A percentile compares a stretch with the other conserved stretches of the same genome.
Conservation (phyloP, 2,888 invertebrate genomes). For the Sphecodes monilicornis region DNA sequence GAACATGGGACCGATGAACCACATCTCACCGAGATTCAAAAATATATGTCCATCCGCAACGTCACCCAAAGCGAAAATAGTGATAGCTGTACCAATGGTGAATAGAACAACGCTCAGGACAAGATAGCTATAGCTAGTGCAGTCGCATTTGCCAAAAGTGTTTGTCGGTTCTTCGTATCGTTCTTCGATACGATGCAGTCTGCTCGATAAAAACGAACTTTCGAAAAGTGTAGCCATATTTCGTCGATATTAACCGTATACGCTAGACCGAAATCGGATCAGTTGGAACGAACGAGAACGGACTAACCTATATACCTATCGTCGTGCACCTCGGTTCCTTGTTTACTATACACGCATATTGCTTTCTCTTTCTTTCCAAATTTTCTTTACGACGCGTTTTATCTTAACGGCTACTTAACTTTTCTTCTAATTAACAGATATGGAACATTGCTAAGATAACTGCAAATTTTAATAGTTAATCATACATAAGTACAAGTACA, state of each 20-base stretch:
- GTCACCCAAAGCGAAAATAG: constrained; percentile 88
- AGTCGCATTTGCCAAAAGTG: constrained; percentile 88
- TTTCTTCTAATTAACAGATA: background rate
- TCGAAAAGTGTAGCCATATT: constrained; percentile 88
- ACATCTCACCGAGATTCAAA: constrained; percentile 88
- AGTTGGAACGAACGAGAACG: constrained; percentile 29
- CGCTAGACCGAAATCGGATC: constrained; percentile 38
- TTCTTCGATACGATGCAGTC: constrained; percentile 87
- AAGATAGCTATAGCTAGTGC: constrained; percentile 88
- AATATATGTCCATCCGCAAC: constrained; percentile 87
- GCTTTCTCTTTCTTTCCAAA: constrained; percentile 33
- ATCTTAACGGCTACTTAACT: background rate
- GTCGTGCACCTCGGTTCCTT: constrained; percentile 24
- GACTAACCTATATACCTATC: constrained; percentile 44
- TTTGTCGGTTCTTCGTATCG: constrained; percentile 86
- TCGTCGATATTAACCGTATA: constrained; percentile 43
- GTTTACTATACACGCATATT: constrained; percentile 2
- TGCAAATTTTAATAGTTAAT: background rate
- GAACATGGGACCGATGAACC: constrained; percentile 89
- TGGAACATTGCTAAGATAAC: background rate
- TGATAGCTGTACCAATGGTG: constrained; percentile 88
- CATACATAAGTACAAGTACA: background rate
- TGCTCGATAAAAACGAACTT: constrained; percentile 87
- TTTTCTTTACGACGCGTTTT: constrained; percentile 6
- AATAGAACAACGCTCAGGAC: constrained; percentile 88